Evolutionary conservation across 2,113 vertebrate genomes (phyloP).

Genomic region (Lipotes vexillifer): DNA sequence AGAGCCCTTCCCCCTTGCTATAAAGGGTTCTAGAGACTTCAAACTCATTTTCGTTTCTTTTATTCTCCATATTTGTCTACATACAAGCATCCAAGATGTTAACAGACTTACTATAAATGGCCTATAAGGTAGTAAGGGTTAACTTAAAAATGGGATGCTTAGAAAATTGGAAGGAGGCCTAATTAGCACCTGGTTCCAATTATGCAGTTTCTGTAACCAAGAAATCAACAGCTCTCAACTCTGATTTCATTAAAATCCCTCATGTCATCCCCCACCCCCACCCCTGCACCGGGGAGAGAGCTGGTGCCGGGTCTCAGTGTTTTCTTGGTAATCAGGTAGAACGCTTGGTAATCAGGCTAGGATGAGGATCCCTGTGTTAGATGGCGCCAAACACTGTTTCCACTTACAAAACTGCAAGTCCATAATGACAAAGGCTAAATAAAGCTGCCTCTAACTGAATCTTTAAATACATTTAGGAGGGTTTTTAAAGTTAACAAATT

Average conservation of each 20-base stretch:
- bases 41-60: neutral
- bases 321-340: accelerated
- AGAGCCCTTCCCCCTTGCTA: neutral
- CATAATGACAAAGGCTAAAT: neutral
- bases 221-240: neutral
- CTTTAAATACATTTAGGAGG: neutral
- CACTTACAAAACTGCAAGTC: too few species aligned
- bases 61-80: neutral
- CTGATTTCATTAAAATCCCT: neutral
- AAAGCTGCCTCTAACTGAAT: neutral
- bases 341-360: neutral
- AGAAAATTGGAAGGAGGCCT: neutral
- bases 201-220: neutral
- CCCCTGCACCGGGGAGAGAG: neutral
- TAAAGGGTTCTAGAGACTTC: neutral
- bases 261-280: neutral
- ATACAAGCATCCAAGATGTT: neutral
- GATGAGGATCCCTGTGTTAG: neutral
- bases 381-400: accelerated
- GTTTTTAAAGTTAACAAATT: neutral
- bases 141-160: neutral
- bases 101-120: too few species aligned
- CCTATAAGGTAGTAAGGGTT: neutral
- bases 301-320: neutral
- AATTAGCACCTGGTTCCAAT: neutral